Evolutionary conservation across 2,113 vertebrate genomes (phyloP).

Genomic region (Ellobius talpinus): DNA sequence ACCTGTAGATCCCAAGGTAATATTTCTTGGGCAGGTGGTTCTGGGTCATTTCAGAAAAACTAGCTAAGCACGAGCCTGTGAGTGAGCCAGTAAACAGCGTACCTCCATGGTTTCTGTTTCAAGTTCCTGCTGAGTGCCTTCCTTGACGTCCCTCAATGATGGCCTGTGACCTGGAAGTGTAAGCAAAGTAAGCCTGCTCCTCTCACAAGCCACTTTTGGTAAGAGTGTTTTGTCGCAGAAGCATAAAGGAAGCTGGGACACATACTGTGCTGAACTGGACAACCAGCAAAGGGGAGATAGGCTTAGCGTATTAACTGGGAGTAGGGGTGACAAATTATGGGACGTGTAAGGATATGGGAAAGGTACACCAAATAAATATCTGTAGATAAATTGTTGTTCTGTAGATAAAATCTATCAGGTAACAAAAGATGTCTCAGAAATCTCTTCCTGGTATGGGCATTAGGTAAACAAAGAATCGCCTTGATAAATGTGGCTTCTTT

Average conservation of each 20-base stretch:
- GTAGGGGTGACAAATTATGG: not conserved
- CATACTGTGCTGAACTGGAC: not conserved
- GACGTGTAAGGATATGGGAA: not conserved
- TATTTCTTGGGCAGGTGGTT: not conserved
- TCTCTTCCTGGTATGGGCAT: not conserved
- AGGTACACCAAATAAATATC: not conserved
- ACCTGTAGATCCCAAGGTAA: not conserved
- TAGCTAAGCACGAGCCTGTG: rapidly evolving
- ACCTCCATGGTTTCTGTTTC: not conserved
- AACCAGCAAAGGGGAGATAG: not conserved
- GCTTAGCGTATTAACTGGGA: not conserved
- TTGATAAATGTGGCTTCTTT: not conserved
- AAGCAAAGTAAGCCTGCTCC: not conserved
- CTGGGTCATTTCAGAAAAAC: not conserved
- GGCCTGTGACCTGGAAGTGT: not conserved
- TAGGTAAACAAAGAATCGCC: not conserved
- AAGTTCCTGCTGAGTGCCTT: not conserved
- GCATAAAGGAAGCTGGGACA: not conserved
- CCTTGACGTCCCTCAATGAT: not conserved
- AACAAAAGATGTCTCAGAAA: not conserved
- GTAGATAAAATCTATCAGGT: not conserved
- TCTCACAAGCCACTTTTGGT: not conserved
- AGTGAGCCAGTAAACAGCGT: not conserved
- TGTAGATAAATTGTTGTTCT: not conserved
- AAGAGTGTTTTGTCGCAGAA: not conserved